phyloP scores from a whole-genome alignment of 2,113 vertebrate species.

The Atrichornis clamosus region DNA sequence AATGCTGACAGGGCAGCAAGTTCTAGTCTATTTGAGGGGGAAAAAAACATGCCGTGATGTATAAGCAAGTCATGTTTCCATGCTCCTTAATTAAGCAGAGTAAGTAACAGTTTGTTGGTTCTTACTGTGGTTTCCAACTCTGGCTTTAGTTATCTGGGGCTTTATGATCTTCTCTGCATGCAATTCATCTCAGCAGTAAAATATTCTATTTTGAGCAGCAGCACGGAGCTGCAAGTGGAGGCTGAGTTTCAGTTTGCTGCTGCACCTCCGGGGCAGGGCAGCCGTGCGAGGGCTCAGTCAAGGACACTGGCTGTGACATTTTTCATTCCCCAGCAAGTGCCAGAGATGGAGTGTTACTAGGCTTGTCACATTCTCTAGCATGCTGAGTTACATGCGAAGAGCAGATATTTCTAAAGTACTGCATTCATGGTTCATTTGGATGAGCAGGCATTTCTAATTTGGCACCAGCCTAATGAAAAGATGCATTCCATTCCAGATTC shows the following conservation, averaged over 20 bases:
- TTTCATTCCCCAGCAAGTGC: background rate
- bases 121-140: background rate
- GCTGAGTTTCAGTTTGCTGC: background rate
- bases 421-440: slow-evolving; percentile 66
- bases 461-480: slow-evolving; percentile 64
- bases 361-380: slow-evolving; percentile 57
- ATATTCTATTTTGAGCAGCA: background rate
- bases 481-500: slow-evolving; percentile 63
- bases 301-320: background rate
- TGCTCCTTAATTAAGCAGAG: background rate
- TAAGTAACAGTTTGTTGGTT: background rate
- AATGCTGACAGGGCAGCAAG: background rate
- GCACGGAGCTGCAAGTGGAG: background rate
- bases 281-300: background rate
- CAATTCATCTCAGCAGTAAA: background rate
- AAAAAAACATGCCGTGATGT: accelerated
- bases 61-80: background rate
- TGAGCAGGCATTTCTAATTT: slow-evolving; percentile 69
- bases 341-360: slow-evolving; percentile 8
- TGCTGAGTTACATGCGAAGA: slow-evolving; percentile 59
- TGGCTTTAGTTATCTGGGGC: background rate
- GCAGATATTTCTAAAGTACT: slow-evolving; percentile 63
- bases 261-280: background rate
- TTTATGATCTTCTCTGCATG: background rate
- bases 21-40: accelerated